Evolutionary conservation across 1,140 invertebrate genomes (phyloP).

Genomic region (Papilio polyxenes): DNA sequence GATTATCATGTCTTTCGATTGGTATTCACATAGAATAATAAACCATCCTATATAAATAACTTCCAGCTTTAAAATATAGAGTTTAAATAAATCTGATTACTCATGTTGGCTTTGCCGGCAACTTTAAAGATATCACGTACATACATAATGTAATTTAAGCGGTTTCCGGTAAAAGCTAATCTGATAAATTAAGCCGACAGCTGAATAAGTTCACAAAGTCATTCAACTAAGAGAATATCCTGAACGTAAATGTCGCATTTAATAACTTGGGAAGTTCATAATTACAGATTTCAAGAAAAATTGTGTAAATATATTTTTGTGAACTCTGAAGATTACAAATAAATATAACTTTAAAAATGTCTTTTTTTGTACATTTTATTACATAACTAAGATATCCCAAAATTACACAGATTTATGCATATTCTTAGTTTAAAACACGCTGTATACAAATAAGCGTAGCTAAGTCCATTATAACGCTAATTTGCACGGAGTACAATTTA

Average conservation of each 20-base stretch:
- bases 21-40: too few relatives aligned
- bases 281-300: too few relatives aligned
- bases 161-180: slow-evolving; percentile 32
- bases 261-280: background rate
- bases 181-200: slow-evolving; percentile 22
- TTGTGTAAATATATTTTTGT: too few relatives aligned
- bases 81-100: slow-evolving; percentile 2
- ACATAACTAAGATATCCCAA: background rate
- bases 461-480: background rate
- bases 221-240: background rate
- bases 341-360: too few relatives aligned
- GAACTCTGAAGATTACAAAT: too few relatives aligned
- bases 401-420: background rate
- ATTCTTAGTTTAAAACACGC: background rate
- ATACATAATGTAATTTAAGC: slow-evolving; percentile 21
- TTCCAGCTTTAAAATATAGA: background rate
- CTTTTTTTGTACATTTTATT: too few relatives aligned
- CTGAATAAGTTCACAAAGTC: slow-evolving; percentile 17
- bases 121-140: slow-evolving; percentile 27
- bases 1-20: too few relatives aligned
- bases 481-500: slow-evolving; percentile 5
- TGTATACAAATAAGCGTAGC: background rate
- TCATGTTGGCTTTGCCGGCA: background rate
- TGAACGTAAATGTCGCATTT: background rate
- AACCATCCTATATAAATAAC: background rate